Conservation (phyloP, 1,140 invertebrate genomes). For the Orius insidiosus region DNA sequence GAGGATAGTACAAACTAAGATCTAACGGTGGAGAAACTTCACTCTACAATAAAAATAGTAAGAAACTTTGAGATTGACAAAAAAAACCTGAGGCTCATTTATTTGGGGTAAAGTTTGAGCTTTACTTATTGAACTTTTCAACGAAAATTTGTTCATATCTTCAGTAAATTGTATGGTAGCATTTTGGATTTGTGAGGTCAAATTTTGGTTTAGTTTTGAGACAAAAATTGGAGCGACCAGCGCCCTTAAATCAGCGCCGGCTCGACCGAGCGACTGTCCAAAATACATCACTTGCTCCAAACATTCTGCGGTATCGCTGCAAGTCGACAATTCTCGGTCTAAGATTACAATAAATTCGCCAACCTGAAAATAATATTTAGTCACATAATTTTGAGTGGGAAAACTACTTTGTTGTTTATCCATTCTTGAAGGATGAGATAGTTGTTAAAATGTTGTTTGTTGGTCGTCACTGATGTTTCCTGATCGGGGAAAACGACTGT, state of each 20-base stretch:
- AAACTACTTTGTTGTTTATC: constrained; percentile 64
- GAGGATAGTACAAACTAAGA: constrained; percentile 71
- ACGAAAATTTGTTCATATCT: constrained; percentile 55
- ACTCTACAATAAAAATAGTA: background rate
- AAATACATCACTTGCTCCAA: constrained; percentile 61
- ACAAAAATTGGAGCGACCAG: constrained; percentile 73
- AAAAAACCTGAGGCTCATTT: constrained; percentile 16
- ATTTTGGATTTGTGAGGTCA: constrained; percentile 36
- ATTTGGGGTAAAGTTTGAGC: constrained; percentile 26
- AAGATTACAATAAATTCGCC: constrained; percentile 56
- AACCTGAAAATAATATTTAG: constrained; percentile 41
- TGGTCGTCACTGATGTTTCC: constrained; percentile 25
- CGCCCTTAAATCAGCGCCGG: constrained; percentile 79
- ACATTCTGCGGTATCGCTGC: constrained; percentile 31
- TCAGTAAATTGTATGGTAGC: constrained; percentile 47
- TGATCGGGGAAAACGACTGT: constrained; percentile 79
- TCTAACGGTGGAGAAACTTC: constrained; percentile 47
- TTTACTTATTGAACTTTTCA: constrained; percentile 37
- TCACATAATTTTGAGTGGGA: too few species aligned
- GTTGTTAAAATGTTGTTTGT: constrained; percentile 42
- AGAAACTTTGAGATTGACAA: too few species aligned
- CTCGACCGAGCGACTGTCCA: constrained; percentile 79
- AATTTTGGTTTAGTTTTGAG: constrained; percentile 40
- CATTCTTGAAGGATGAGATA: constrained; percentile 58
- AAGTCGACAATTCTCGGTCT: constrained; percentile 42